Base-by-base conservation (phyloP, 2,888 invertebrate species). In the Pterostichus madidus region DNA sequence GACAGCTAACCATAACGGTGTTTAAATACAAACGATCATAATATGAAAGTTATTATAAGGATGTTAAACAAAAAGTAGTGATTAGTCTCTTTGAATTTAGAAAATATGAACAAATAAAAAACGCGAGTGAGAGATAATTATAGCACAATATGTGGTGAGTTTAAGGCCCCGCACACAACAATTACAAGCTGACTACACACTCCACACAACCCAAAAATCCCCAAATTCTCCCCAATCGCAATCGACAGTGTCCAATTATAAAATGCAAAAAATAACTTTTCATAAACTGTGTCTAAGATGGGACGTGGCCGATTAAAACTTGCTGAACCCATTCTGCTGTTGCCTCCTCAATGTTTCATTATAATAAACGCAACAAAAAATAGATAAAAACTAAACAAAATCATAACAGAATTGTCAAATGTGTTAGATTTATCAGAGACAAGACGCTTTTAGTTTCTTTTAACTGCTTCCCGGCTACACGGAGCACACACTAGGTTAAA, bases 81-180 rank as follows among this genome's bases (percentile, higher is more conserved):
- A 3, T 24, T 24, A 24, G 24, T 24, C 24, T 24, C 24, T 24
- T 24, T 24, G 3, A 24, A 24, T 24, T 24, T 24, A 24, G 24
- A 24, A 39, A 39, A 39, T 39, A 8, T 39, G 39, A 39, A 39
- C 5, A 39, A 39, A 39, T 39, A 39, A 39, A 3, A 39, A 39
- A 1, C 39, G 39, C 39, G 39, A 39, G 39, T 39, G 39, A 7
- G 39, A 39, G 24, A 39, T 3, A 39, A 39, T 39, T 5, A 5
- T 8, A 39, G 39, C 39, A 39, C 39, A 39, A 39, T 39, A 2
- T 52, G 52, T 32, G 46, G 17, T 44, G 86, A 89, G 88, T 59
- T 59, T 17, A 59, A 59, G 59, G 59, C 59, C 17, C 59, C 15
- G 44, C 17, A 56, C 56, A 56, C 56, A 56, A 56, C 56, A 56